These are phyloP conservation scores for Tangara arthus DNA, from an alignment of 2,797 vertebrate species.

Conservation along the genomic window DNA sequence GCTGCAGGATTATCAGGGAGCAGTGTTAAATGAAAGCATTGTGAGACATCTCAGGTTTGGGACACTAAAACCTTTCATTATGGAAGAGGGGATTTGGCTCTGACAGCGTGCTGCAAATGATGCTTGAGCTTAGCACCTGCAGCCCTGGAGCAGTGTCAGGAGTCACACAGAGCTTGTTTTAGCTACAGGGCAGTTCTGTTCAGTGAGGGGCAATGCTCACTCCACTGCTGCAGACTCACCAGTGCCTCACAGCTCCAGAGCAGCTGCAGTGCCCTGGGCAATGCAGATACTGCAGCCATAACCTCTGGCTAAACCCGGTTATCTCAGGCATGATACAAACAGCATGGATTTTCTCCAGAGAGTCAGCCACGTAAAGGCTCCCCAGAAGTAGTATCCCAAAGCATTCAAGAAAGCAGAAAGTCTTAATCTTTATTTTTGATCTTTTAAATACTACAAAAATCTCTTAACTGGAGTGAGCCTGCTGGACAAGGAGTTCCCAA, in stretches of 20 bases:
- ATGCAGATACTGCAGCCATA: fast-evolving
- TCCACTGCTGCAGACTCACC: neutral
- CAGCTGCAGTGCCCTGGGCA: neutral
- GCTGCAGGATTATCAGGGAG: neutral
- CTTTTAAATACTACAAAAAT: neutral
- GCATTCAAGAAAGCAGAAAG: neutral
- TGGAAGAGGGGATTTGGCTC: neutral
- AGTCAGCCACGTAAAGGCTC: neutral
- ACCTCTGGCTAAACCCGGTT: neutral
- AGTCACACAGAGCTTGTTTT: neutral
- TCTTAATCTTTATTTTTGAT: neutral
- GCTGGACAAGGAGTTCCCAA: neutral
- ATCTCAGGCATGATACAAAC: neutral
- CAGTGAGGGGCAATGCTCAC: neutral
- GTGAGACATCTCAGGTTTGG: neutral
- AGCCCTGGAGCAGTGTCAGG: neutral
- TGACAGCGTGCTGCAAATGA: fast-evolving
- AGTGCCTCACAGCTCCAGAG: fast-evolving
- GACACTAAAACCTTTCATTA: neutral
- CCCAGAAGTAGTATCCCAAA: neutral
- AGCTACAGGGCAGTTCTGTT: neutral
- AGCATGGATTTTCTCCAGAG: neutral
- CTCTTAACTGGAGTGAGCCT: neutral
- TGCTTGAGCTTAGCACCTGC: neutral
- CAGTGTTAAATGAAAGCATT: neutral